A percentile compares a stretch with the other conserved stretches of the same genome.
phyloP scores from a whole-genome alignment of 2,797 vertebrate genomes.

The Lemur catta region DNA sequence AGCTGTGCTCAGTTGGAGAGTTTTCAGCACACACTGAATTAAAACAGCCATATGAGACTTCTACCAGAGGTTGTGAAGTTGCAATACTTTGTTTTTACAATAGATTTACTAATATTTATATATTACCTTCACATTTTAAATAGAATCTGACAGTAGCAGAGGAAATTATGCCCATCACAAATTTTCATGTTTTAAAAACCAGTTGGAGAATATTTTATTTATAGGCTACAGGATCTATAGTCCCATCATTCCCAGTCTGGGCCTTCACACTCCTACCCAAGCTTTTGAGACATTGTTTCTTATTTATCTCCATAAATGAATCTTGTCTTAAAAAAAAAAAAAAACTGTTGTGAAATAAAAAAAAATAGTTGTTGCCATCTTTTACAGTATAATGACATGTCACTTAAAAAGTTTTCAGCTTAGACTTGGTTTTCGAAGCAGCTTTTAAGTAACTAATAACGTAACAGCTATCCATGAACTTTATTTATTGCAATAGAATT shows the following conservation, averaged over 20 bases:
- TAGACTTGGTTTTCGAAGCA: slow-evolving; percentile 42
- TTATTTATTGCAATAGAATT: slow-evolving; percentile 83
- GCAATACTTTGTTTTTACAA: background rate
- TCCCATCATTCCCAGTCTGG: background rate
- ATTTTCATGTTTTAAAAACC: background rate
- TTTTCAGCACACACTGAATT: background rate
- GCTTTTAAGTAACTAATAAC: slow-evolving; percentile 31
- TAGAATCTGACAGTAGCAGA: background rate
- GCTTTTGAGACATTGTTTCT: slow-evolving; percentile 38
- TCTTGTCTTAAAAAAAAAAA: background rate
- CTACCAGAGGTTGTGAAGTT: background rate
- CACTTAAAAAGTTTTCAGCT: slow-evolving; percentile 42
- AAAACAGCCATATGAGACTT: background rate
- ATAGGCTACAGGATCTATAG: background rate
- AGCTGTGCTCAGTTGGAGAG: background rate
- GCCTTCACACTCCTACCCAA: background rate
- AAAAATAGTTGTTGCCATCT: slow-evolving; percentile 53
- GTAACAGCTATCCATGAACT: slow-evolving; percentile 53
- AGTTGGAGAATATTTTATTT: background rate
- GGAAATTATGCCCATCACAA: background rate
- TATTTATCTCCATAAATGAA: slow-evolving; percentile 27
- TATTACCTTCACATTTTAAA: background rate
- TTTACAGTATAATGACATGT: slow-evolving; percentile 34
- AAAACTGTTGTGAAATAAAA: slow-evolving; percentile 40
- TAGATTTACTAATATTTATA: background rate